phyloP scores from a whole-genome alignment of 1,140 invertebrate species.

The Colletes gigas region DNA sequence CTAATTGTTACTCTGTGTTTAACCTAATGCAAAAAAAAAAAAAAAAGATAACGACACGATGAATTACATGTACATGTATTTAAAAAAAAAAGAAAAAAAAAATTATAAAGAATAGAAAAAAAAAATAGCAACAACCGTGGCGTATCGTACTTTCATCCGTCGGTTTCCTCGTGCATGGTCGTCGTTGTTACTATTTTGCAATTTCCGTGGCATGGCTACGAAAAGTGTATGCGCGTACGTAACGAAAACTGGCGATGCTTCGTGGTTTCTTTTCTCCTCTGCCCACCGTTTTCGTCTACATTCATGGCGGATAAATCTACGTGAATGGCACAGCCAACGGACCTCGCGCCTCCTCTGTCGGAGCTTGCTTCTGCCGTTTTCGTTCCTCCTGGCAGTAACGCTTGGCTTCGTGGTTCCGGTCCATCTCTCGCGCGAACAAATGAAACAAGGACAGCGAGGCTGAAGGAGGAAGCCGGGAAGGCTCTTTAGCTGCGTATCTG shows the following conservation, averaged over 20 bases:
- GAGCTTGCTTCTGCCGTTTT: constrained; percentile 48
- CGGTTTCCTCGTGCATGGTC: neutral
- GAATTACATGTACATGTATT: constrained; percentile 40
- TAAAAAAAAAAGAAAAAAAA: constrained; percentile 21
- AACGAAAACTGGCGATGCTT: constrained; percentile 15
- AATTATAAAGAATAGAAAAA: constrained; percentile 14
- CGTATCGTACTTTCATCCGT: constrained; percentile 4
- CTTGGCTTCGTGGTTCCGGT: constrained; percentile 39
- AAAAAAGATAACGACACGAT: constrained; percentile 46
- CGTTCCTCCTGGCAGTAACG: constrained; percentile 38
- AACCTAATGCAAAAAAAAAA: constrained; percentile 51
- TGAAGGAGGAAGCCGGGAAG: constrained; percentile 56
- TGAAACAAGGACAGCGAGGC: constrained; percentile 56
- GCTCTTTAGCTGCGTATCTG: constrained; percentile 79
- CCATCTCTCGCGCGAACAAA: constrained; percentile 38
- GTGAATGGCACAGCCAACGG: constrained; percentile 79
- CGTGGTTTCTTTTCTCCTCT: constrained; percentile 1
- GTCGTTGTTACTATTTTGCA: constrained; percentile 4
- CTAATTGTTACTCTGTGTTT: constrained; percentile 44
- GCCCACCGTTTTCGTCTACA: constrained; percentile 43
- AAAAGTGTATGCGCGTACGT: constrained; percentile 7
- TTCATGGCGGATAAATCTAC: constrained; percentile 73
- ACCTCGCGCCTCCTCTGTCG: constrained; percentile 69
- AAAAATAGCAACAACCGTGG: constrained; percentile 51
- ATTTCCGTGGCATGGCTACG: constrained; percentile 33